Percentiles rank a stretch among this genome's conserved stretches.
These are phyloP conservation scores for Psylliodes chrysocephalus DNA, from an alignment of 2,888 invertebrate genomes.

Conservation along the genomic window DNA sequence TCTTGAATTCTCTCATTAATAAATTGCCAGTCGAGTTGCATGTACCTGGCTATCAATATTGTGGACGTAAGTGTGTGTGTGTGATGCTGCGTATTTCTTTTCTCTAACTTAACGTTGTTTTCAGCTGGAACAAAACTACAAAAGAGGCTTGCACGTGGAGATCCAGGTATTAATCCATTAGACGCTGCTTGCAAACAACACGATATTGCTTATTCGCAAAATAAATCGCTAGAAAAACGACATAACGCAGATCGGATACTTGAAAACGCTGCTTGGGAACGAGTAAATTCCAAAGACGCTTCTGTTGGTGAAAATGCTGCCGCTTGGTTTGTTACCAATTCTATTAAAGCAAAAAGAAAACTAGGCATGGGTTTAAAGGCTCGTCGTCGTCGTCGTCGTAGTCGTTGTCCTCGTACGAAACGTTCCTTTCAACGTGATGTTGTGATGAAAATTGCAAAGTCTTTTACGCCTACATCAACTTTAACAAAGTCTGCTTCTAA, in stretches of 20 bases:
- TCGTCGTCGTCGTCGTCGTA: neutral
- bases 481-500: neutral
- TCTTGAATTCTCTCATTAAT: slow-evolving; percentile 39
- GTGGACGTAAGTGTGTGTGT: slow-evolving; percentile 47
- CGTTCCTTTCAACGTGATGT: neutral
- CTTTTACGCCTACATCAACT: no score
- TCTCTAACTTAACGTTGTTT: no score
- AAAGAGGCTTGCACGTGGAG: slow-evolving; percentile 52
- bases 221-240: slow-evolving; percentile 43
- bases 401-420: no score
- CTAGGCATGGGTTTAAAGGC: slow-evolving; percentile 31
- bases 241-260: slow-evolving; percentile 58
- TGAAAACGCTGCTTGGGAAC: no score
- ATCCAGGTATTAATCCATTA: slow-evolving; percentile 54
- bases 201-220: slow-evolving; percentile 53
- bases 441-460: neutral
- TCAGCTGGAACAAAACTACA: slow-evolving; percentile 46
- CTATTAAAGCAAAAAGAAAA: slow-evolving; percentile 34
- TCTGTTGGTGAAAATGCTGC: slow-evolving; percentile 53
- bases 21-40: slow-evolving; percentile 44
- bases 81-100: no score
- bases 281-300: slow-evolving; percentile 44
- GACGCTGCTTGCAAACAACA: slow-evolving; percentile 53
- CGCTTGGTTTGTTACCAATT: slow-evolving; percentile 48
- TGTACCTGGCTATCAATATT: slow-evolving; percentile 42